Percentiles rank a stretch among this genome's conserved stretches.
phyloP scores from a whole-genome alignment of 2,113 vertebrate species.

The Sylvilagus bachmani region DNA sequence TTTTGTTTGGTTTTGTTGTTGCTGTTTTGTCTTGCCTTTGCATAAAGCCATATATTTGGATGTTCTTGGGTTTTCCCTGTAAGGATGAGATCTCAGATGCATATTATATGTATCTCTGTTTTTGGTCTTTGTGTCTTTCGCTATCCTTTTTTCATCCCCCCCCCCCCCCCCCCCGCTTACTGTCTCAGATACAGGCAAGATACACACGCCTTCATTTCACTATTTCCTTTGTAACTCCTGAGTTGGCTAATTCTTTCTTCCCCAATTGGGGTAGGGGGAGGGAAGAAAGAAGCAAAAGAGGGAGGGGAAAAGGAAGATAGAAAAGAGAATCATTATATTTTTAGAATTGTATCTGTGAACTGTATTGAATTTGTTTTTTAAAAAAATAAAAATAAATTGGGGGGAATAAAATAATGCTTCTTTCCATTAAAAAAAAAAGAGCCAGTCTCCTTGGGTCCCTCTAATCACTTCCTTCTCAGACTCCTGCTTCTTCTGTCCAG shows the following conservation, averaged over 20 bases:
- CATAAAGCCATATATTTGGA: background rate
- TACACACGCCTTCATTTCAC: background rate
- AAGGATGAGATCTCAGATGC: background rate
- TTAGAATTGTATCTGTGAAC: no score
- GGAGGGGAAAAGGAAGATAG: no score
- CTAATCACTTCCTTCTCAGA: background rate
- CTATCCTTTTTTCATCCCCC: background rate
- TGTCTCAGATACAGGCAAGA: background rate
- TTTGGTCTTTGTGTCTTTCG: background rate
- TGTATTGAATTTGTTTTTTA: no score
- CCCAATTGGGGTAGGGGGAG: background rate
- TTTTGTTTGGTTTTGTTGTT: background rate
- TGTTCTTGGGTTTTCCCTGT: background rate
- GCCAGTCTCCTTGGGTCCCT: background rate
- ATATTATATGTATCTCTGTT: background rate
- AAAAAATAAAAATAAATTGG: no score
- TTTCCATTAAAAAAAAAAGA: background rate
- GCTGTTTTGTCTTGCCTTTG: background rate
- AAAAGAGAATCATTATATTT: no score
- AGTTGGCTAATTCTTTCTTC: background rate
- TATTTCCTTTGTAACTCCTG: background rate
- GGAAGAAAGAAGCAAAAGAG: no score
- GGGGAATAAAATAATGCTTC: no score
- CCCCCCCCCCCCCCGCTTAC: background rate
- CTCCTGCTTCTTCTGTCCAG: background rate